These are phyloP conservation scores for Polypterus bichir DNA, from an alignment of 2,113 vertebrate genomes.

Conservation along the genomic window DNA sequence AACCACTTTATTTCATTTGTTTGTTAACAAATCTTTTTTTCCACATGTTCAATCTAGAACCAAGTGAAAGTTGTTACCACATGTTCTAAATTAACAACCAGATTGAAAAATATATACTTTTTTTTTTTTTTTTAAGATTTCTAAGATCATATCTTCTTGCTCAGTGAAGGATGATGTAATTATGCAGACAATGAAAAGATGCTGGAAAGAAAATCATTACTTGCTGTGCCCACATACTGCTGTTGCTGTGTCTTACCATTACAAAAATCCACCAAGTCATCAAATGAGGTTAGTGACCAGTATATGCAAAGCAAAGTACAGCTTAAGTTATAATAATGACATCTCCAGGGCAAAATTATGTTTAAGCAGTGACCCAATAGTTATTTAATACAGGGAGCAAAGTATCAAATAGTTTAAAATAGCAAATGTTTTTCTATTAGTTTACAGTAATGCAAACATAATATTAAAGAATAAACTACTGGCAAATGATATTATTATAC, in stretches of 20 bases:
- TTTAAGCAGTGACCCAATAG: too few species aligned
- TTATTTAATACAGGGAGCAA: too few species aligned
- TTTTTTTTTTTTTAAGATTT: constrained; percentile 30
- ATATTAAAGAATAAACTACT: too few species aligned
- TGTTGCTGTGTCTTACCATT: constrained; percentile 47
- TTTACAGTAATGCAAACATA: too few species aligned
- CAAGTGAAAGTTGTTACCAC: not conserved
- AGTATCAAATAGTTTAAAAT: too few species aligned
- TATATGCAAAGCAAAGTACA: too few species aligned
- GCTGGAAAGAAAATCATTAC: constrained; percentile 55
- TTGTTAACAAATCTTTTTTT: not conserved
- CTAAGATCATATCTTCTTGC: constrained; percentile 19
- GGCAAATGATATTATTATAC: too few species aligned
- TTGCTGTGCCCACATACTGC: constrained; percentile 57
- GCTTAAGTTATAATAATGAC: too few species aligned
- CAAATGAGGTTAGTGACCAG: too few species aligned
- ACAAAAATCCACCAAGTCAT: constrained; percentile 16
- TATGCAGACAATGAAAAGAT: constrained; percentile 34
- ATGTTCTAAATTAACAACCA: not conserved
- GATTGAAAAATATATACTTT: rapidly evolving
- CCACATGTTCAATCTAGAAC: rapidly evolving
- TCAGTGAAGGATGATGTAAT: constrained; percentile 39
- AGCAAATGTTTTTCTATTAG: too few species aligned
- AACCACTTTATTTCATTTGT: not conserved
- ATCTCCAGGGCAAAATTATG: too few species aligned